Conservation (phyloP, 2,888 invertebrate species). For the Eledona agricola region DNA sequence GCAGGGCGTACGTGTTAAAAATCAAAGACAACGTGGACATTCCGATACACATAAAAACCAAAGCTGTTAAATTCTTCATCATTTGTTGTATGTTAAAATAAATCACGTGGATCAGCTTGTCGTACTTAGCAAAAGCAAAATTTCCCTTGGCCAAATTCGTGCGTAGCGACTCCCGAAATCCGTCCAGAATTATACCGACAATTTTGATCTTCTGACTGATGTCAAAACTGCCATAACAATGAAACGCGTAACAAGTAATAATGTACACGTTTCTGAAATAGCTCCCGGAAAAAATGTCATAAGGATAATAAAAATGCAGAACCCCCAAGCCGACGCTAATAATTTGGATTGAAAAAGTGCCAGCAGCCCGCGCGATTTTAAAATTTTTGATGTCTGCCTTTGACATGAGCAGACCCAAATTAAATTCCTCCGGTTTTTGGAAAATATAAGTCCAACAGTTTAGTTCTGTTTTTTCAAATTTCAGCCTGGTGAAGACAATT, state of each 20-base stretch:
- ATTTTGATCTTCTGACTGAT: constrained; percentile 11
- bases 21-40: constrained; percentile 5
- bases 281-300: constrained; percentile 11
- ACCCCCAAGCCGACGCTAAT: background rate
- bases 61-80: background rate
- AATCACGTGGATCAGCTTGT: constrained; percentile 6
- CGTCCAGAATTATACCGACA: constrained; percentile 5
- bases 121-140: constrained; percentile 1
- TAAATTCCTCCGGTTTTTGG: background rate
- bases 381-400: background rate
- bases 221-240: constrained; percentile 10
- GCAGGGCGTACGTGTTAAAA: constrained; percentile 3
- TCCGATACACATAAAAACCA: background rate
- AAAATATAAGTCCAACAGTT: constrained; percentile 2
- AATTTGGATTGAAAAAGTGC: background rate
- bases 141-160: background rate
- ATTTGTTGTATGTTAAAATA: background rate
- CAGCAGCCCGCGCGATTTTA: too few relatives aligned
- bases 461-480: constrained; percentile 1
- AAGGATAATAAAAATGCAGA: background rate
- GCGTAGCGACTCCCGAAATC: background rate
- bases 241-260: constrained; percentile 3
- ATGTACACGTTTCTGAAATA: background rate
- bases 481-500: constrained; percentile 2
- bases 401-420: background rate